Percentiles rank a stretch among this genome's conserved stretches.
Conservation (phyloP, 2,113 vertebrate genomes). For the Tachycineta bicolor region DNA sequence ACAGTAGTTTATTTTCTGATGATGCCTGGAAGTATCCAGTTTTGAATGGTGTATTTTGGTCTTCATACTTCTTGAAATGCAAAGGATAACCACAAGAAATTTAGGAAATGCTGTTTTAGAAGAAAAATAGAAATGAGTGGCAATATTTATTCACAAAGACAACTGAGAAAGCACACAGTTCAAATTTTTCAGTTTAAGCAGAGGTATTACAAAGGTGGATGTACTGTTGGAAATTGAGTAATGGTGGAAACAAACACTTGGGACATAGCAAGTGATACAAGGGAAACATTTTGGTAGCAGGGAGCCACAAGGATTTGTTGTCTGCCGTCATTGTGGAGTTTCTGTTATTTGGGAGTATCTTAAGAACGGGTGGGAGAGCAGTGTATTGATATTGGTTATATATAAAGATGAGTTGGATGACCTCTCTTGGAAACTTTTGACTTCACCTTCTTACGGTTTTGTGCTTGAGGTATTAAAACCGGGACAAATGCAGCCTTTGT, state of each 20-base stretch:
- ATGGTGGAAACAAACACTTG: neutral
- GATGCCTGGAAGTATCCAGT: neutral
- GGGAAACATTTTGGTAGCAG: neutral
- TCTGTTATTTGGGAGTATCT: neutral
- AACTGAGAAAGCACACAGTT: neutral
- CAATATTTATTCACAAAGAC: neutral
- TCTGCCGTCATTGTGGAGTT: neutral
- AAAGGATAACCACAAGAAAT: neutral
- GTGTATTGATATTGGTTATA: neutral
- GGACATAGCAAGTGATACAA: neutral
- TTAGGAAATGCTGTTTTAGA: neutral
- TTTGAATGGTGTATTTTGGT: neutral
- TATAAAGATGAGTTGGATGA: neutral
- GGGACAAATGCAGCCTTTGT: neutral
- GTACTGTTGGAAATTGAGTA: neutral
- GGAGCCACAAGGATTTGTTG: neutral
- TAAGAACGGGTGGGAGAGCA: neutral
- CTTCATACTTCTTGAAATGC: neutral
- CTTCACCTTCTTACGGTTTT: neutral
- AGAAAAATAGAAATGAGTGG: neutral
- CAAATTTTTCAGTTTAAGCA: neutral
- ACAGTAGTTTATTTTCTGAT: neutral
- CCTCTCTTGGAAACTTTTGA: neutral
- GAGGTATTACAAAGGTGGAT: neutral
- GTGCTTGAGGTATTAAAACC: neutral